Evolutionary conservation across 1,140 invertebrate species (phyloP).

Genomic region (Euborellia annulipes): DNA sequence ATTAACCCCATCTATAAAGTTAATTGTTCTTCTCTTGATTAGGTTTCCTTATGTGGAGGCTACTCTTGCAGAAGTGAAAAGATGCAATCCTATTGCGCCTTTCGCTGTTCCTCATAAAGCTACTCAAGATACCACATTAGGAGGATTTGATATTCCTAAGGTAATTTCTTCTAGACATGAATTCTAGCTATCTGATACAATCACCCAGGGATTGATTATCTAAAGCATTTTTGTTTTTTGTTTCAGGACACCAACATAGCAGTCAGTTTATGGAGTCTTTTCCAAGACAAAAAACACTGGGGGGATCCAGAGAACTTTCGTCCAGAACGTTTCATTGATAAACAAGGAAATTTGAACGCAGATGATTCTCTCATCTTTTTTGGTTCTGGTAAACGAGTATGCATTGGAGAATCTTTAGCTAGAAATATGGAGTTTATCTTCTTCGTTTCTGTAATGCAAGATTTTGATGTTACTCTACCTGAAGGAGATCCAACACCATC

Average conservation of each 20-base stretch:
- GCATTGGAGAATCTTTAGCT: slow-evolving; percentile 41
- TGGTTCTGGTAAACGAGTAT: slow-evolving; percentile 35
- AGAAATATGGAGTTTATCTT: slow-evolving; percentile 36
- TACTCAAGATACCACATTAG: too few relatives aligned
- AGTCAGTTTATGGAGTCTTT: slow-evolving; percentile 45
- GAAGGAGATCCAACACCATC: slow-evolving; percentile 22
- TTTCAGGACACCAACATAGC: slow-evolving; percentile 47
- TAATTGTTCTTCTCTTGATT: slow-evolving; percentile 3
- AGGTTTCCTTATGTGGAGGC: slow-evolving; percentile 36
- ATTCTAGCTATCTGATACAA: slow-evolving; percentile 1
- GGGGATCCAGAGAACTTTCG: slow-evolving; percentile 47
- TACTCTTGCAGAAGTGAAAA: slow-evolving; percentile 39
- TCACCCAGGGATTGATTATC: not conserved
- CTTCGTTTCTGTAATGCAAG: slow-evolving; percentile 32
- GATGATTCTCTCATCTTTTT: slow-evolving; percentile 39
- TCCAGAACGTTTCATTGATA: slow-evolving; percentile 46
- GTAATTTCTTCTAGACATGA: not conserved
- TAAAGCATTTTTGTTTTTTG: slow-evolving; percentile 8
- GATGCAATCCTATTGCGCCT: slow-evolving; percentile 19
- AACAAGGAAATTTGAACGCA: slow-evolving; percentile 38
- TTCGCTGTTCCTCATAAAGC: too few relatives aligned
- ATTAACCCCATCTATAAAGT: too few relatives aligned
- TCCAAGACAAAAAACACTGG: slow-evolving; percentile 50
- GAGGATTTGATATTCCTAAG: not conserved
- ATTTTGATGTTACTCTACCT: slow-evolving; percentile 29